phyloP scores from a whole-genome alignment of 1,140 invertebrate species.

The Pemphigus obesinymphae region DNA sequence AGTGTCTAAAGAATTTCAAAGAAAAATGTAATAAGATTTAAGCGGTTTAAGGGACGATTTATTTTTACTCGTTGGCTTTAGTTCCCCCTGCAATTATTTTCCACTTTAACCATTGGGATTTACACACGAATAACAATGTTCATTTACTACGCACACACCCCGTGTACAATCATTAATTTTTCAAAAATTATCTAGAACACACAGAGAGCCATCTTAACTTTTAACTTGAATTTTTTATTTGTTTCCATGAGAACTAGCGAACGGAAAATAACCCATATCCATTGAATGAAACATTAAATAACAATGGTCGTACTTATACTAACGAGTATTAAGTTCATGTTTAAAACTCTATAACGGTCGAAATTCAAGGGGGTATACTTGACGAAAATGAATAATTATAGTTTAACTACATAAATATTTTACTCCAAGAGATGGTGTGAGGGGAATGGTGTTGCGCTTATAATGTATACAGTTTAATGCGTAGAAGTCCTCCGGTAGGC shows the following conservation, averaged over 20 bases:
- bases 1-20: too few relatives aligned
- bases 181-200: too few relatives aligned
- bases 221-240: neutral
- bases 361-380: neutral
- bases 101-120: too few relatives aligned
- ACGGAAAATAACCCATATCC: neutral
- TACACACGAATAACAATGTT: too few relatives aligned
- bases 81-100: too few relatives aligned
- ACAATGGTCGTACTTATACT: conserved; percentile 8
- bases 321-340: neutral
- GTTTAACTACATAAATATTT: neutral
- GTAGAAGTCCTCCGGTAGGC: neutral
- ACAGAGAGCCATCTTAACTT: too few relatives aligned
- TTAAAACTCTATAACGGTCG: neutral
- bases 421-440: neutral
- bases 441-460: neutral
- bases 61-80: too few relatives aligned
- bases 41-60: too few relatives aligned
- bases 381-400: neutral
- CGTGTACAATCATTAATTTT: too few relatives aligned
- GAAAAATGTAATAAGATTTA: too few relatives aligned
- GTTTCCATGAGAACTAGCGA: neutral
- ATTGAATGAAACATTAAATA: neutral
- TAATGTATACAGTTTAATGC: neutral
- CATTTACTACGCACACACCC: too few relatives aligned